Evolutionary conservation across 2,797 vertebrate species (phyloP), one percentile per base, ranked within the genome.

Genomic region (Lateolabrax maculatus): DNA sequence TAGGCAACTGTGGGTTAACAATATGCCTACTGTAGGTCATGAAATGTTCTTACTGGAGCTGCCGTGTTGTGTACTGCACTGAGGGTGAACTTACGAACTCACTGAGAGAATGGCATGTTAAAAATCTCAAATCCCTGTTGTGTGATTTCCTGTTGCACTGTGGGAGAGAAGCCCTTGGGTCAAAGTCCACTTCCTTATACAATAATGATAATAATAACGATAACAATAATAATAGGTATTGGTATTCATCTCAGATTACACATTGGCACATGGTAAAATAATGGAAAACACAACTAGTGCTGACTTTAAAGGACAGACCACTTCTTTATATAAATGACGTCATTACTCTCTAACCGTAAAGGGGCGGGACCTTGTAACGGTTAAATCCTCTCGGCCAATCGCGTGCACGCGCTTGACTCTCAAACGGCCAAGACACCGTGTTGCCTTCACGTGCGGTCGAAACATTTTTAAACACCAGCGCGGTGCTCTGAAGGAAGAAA

Each of bases 281-380:
- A 55, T 2, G 25, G 21, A 57, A 82, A 74, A 34, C 3, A 0
- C 13, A 41, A 25, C 11, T 27, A 18, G 34, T 44, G 39, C 8
- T 70, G 34, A 64, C 21, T 61, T 75, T 19, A 29, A 74, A 71
- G 51, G 57, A 18, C 8, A 57, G 21, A 10, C 19, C 5, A 21
- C 18, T 5, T 36, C 11, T 29, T 36, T 63, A 68, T 77, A 79
- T 79, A 86, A 87, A 93, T 95, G 88, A 95, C 91, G 93, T 93
- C 90, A 95, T 94, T 84, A 90, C 85, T 78, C 51, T 91, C 78
- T 75, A 92, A 93, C 90, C 82, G 85, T 81, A 72, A 74, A 85
- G 71, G 84, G 93, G 93, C 12, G 83, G 89, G 34, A 51, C 55
- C 0, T 71, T 79, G 36, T 60, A 90, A 89, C 82, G 64, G 83